Evolutionary conservation across 2,113 vertebrate genomes (phyloP), one percentile per base, ranked within the genome.

Genomic region (Rhinolophus sinicus): DNA sequence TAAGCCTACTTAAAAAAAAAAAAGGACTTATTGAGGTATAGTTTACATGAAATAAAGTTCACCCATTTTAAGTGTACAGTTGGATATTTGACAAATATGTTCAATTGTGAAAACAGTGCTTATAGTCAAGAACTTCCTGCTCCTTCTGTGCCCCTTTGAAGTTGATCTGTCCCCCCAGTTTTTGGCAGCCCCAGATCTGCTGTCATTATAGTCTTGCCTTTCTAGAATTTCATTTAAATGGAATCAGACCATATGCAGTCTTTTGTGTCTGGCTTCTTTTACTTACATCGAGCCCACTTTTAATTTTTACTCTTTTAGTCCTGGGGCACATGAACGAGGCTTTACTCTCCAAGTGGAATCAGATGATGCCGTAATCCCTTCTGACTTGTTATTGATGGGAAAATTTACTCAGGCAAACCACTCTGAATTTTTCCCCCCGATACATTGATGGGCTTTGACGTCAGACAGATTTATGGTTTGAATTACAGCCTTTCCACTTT

Each of bases 191-290:
- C 4, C 83, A 2, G 15, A 21, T n/a, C 60, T 38, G 30, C 75
- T 47, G 16, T 84, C n/a, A 13, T 13, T 6, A 6, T 3, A 26
- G 38, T n/a, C 22, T 28, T 65, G 21, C 40, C 78, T 72, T 82
- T 54, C 83, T 62, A n/a, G 65, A 24, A 8, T 80, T 77, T 86
- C 52, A 1, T 33, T 6, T 13, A 40, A 83, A 19, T 35, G 84
- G 15, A 35, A 26, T 44, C 15, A 15, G 35, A 15, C 6, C 1
- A 4, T 3, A 3, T 38, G 18, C 0, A 33, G 47, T 38, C 26
- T 47, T 54, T 12, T 2, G 19, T 24, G 10, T n/a, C 78, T 54
- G 15, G 62, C 40, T 92, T 85, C 26, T 47, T 40, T 84, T n/a
- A 9, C n/a, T 80, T 28, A 19, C n/a, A 19, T 64, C 4, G 16